These are phyloP conservation scores for Ruditapes philippinarum DNA, from an alignment of 1,140 invertebrate species.

Conservation along the genomic window DNA sequence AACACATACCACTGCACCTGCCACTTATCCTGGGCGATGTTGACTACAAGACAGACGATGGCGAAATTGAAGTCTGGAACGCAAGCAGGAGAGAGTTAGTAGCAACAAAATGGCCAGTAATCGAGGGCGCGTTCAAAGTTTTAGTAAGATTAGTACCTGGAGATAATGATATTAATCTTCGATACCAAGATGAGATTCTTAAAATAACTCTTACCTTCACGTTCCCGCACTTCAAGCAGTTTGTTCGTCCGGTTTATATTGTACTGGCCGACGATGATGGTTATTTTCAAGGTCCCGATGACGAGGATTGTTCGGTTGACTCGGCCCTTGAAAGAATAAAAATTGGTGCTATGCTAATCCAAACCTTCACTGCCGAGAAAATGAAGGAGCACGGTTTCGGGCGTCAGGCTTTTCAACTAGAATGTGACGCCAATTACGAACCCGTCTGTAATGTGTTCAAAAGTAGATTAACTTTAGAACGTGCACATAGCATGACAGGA, in stretches of 20 bases:
- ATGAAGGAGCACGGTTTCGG: conserved; percentile 93
- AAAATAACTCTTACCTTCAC: conserved; percentile 77
- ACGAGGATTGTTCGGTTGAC: conserved; percentile 90
- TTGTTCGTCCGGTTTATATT: conserved; percentile 87
- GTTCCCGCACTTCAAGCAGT: conserved; percentile 76
- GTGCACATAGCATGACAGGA: conserved; percentile 92
- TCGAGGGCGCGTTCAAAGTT: conserved; percentile 84
- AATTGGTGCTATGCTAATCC: conserved; percentile 93
- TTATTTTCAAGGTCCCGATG: conserved; percentile 92
- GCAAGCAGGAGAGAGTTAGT: conserved; percentile 48
- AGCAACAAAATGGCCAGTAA: conserved; percentile 81
- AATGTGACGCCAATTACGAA: conserved; percentile 88
- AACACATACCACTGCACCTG: conserved; percentile 79
- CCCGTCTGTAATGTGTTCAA: conserved; percentile 87
- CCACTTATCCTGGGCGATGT: conserved; percentile 84
- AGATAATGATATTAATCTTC: conserved; percentile 80
- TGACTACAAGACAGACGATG: conserved; percentile 74
- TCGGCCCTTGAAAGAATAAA: conserved; percentile 93
- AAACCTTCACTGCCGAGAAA: conserved; percentile 95
- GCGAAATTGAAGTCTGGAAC: conserved; percentile 76
- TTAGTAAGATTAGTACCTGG: conserved; percentile 81
- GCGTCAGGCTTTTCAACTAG: conserved; percentile 93
- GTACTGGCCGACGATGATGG: conserved; percentile 90
- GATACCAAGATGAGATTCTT: conserved; percentile 74
- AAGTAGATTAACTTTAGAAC: conserved; percentile 91